Conservation (phyloP, 2,113 vertebrate genomes). For the Dinomys branickii region DNA sequence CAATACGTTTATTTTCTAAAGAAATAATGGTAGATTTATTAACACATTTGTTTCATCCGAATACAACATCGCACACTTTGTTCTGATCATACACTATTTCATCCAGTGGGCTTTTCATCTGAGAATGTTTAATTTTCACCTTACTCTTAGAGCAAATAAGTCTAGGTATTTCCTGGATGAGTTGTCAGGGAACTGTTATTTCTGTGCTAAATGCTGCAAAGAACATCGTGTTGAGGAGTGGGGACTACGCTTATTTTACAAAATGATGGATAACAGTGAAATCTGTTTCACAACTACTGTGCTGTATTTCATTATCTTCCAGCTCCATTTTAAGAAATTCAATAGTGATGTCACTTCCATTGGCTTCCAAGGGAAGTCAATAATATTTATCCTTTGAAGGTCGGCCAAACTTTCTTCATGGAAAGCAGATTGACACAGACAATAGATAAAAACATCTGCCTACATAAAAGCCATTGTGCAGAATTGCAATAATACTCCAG, state of each 20-base stretch:
- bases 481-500: constrained; percentile 52
- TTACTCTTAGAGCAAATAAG: constrained; percentile 23
- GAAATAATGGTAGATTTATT: neutral
- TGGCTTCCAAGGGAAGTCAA: constrained; percentile 31
- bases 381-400: constrained; percentile 56
- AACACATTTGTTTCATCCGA: neutral
- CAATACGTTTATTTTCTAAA: neutral
- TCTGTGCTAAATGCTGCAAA: constrained; percentile 22
- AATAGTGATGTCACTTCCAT: neutral
- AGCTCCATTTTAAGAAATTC: constrained; percentile 41
- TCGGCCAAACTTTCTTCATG: constrained; percentile 50
- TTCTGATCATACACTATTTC: neutral
- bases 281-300: constrained; percentile 46
- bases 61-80: neutral
- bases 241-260: constrained; percentile 35
- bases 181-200: neutral
- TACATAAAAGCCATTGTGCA: constrained; percentile 3
- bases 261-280: constrained; percentile 6
- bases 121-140: constrained; percentile 19
- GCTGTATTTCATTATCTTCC: constrained; percentile 56
- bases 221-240: neutral
- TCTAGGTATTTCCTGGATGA: neutral
- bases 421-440: constrained; percentile 41
- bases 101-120: neutral
- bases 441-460: constrained; percentile 67